These are phyloP conservation scores for Polydrusus tereticollis DNA, from an alignment of 2,888 invertebrate species.

Conservation along the genomic window DNA sequence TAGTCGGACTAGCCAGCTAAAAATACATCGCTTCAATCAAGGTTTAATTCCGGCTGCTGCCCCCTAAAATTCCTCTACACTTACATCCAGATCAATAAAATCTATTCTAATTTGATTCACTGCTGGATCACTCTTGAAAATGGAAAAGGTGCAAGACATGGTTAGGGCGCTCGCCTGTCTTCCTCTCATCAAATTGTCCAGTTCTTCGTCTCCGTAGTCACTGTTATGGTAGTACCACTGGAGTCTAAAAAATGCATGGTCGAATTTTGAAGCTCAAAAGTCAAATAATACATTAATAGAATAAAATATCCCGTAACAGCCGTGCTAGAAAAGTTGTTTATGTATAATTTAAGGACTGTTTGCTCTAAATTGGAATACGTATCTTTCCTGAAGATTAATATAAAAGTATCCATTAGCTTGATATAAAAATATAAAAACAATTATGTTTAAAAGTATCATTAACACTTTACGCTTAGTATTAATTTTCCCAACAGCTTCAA, in stretches of 20 bases:
- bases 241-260: constrained; percentile 26
- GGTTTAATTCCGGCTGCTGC: not conserved
- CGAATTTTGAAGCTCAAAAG: no score
- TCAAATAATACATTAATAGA: not conserved
- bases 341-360: no score
- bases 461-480: no score
- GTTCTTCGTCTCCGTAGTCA: not conserved
- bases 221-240: constrained; percentile 41
- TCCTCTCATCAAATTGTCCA: not conserved
- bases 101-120: constrained; percentile 79
- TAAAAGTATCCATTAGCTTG: no score
- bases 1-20: constrained; percentile 77
- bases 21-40: not conserved
- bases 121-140: constrained; percentile 73
- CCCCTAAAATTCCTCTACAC: constrained; percentile 34
- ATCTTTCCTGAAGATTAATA: no score
- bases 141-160: constrained; percentile 75
- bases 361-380: no score
- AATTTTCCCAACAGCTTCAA: no score
- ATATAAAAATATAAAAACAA: no score
- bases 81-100: constrained; percentile 78
- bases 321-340: no score
- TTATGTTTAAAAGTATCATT: no score
- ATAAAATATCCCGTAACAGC: not conserved
- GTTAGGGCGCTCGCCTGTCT: constrained; percentile 65